Evolutionary conservation across 2,113 vertebrate species (phyloP).

Genomic region (human): DNA sequence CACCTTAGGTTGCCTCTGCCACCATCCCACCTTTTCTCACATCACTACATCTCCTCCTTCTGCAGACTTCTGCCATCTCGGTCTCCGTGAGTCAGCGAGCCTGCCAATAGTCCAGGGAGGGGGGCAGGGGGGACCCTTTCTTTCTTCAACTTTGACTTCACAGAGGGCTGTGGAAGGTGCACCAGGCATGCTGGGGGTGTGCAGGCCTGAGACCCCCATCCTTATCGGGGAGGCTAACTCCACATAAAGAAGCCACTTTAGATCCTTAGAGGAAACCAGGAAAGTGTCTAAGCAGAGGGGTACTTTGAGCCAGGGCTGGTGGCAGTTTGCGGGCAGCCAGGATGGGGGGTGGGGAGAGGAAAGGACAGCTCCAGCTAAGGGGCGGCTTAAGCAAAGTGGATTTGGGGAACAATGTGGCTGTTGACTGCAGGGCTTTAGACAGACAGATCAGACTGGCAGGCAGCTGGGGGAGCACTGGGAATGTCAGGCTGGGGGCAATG

Average conservation of each 20-base stretch:
- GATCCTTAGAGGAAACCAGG: neutral
- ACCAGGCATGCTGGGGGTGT: too few relatives aligned
- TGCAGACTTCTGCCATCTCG: neutral
- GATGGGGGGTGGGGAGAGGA: neutral
- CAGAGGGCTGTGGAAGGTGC: neutral
- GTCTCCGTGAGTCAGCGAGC: accelerated
- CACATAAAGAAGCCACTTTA: neutral
- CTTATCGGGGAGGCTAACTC: neutral
- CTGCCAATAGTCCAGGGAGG: accelerated
- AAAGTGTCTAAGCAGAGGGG: neutral
- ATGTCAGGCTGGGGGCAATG: neutral
- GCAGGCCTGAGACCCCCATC: neutral
- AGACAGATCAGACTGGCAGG: neutral
- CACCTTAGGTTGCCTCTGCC: neutral
- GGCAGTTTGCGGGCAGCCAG: neutral
- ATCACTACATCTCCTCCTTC: neutral
- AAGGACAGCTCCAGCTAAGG: neutral
- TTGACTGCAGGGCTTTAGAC: neutral
- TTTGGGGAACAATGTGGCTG: neutral
- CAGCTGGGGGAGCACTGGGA: neutral
- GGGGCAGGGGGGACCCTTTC: neutral
- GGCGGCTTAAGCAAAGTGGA: neutral
- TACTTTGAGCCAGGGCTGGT: neutral
- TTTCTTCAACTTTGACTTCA: neutral
- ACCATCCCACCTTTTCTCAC: neutral